Evolutionary conservation across 2,888 invertebrate genomes (phyloP), one percentile per base, ranked within the genome.

Genomic region (Halictus ligatus): DNA sequence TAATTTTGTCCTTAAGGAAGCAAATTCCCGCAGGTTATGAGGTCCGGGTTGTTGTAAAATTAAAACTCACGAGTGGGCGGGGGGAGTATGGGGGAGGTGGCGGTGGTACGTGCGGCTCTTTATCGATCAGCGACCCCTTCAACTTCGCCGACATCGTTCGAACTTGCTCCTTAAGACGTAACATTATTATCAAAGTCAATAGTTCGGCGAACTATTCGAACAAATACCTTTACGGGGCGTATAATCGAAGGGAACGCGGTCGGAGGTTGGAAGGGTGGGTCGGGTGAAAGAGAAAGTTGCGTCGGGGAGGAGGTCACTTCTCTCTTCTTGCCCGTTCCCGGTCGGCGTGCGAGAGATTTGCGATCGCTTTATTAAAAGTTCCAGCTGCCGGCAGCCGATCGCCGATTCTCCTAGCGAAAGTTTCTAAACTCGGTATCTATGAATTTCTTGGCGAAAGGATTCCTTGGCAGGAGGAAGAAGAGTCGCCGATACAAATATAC

Each of bases 301-400:
- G 71, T 77, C 7, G 43, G 75, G 77, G 43, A 76, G 75, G 74
- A 83, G 84, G 88, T 85, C 87, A 83, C 81, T 64, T 64, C 15
- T 86, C 80, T 54, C 79, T 83, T 83, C 78, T 81, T 69, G 75
- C 75, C 74, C 73, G 71, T 54, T 72, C 13, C 50, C 18, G 50
- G 64, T 58, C 64, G 50, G 50, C 74, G 80, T 80, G 82, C 73
- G 85, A 90, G 84, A 91, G 91, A 93, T 92, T 92, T 92, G 92
- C 87, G 91, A 94, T 93, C 90, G 92, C 92, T 93, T 94, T 93
- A 94, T 94, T 93, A 93, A 93, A 93, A 93, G 89, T 93, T 92
- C 87, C 93, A 93, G 93, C 93, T 92, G 93, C 89, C 89, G 82
- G 90, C 84, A 64, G 74, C 71, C 88, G 83, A 81, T 82, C 81